A percentile compares a stretch with the other conserved stretches of the same genome.
phyloP scores from a whole-genome alignment of 2,888 invertebrate genomes.

The Cremastinae sp. region DNA sequence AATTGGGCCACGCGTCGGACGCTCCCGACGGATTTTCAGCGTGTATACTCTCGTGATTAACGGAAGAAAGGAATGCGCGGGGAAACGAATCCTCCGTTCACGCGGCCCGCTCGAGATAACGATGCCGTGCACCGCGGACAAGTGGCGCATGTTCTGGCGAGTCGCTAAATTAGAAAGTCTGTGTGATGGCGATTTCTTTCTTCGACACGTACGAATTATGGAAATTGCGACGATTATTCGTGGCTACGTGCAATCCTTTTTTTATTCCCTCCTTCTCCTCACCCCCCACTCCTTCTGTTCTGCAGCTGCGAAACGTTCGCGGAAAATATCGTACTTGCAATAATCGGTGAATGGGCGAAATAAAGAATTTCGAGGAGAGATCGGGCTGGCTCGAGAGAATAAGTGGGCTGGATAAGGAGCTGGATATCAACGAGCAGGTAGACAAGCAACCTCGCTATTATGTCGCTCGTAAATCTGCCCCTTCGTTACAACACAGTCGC shows the following conservation, averaged over 20 bases:
- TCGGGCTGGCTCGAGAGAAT: slow-evolving; percentile 25
- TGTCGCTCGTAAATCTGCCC: slow-evolving; percentile 64
- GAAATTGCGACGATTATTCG: slow-evolving; percentile 32
- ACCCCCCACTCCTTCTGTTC: background rate
- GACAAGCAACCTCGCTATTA: slow-evolving; percentile 42
- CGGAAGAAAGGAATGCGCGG: no score
- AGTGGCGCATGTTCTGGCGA: background rate
- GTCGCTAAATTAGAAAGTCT: slow-evolving; percentile 43
- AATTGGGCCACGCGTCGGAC: background rate
- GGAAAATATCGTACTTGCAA: slow-evolving; percentile 31
- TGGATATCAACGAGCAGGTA: slow-evolving; percentile 52
- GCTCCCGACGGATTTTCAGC: background rate
- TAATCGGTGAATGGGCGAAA: slow-evolving; percentile 28
- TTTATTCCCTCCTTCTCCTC: background rate
- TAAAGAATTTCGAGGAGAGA: slow-evolving; percentile 17
- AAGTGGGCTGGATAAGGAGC: slow-evolving; percentile 26
- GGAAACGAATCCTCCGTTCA: background rate
- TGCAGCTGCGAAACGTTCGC: slow-evolving; percentile 21
- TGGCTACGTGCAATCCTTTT: background rate
- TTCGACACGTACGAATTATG: slow-evolving; percentile 46
- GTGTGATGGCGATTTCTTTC: slow-evolving; percentile 36
- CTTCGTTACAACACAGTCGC: slow-evolving; percentile 62
- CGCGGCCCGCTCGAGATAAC: background rate
- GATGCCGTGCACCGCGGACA: background rate
- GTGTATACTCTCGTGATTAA: no score